Conservation (phyloP, 2,888 invertebrate species). For the Cheilosia pagana region DNA sequence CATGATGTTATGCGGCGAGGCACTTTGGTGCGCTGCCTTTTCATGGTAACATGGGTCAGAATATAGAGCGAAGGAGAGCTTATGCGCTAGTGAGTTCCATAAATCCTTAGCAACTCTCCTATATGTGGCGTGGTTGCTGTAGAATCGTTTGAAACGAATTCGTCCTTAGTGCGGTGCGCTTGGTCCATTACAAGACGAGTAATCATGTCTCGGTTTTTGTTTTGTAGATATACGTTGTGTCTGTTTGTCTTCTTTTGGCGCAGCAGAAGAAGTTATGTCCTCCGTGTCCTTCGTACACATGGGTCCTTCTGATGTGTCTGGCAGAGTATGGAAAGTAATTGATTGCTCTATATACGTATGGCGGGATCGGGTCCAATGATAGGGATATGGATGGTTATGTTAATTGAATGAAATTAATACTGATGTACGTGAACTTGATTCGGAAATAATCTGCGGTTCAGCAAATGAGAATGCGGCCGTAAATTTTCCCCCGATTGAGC, state of each 20-base stretch:
- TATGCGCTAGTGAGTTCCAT: slow-evolving; percentile 66
- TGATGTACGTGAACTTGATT: slow-evolving; percentile 69
- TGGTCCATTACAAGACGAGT: slow-evolving; percentile 51
- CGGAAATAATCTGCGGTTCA: slow-evolving; percentile 63
- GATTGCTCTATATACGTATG: slow-evolving; percentile 18
- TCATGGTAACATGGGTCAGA: slow-evolving; percentile 43
- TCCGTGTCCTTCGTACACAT: slow-evolving; percentile 42
- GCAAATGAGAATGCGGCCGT: slow-evolving; percentile 49
- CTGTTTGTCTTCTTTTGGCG: slow-evolving; percentile 39
- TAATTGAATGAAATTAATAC: slow-evolving; percentile 74
- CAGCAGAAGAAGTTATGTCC: slow-evolving; percentile 49
- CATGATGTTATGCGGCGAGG: slow-evolving; percentile 69
- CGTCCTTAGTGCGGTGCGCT: slow-evolving; percentile 35
- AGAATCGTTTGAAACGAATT: slow-evolving; percentile 46
- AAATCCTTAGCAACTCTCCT: slow-evolving; percentile 62
- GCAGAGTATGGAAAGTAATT: slow-evolving; percentile 56
- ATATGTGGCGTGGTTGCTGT: slow-evolving; percentile 37
- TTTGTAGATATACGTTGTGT: slow-evolving; percentile 29
- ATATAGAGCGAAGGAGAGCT: slow-evolving; percentile 34
- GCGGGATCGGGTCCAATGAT: slow-evolving; percentile 29
- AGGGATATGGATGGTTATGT: slow-evolving; percentile 56
- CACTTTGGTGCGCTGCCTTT: slow-evolving; percentile 50
- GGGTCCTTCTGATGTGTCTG: slow-evolving; percentile 13
- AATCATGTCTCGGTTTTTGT: slow-evolving; percentile 50
- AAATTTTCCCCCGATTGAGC: slow-evolving; percentile 57